phyloP scores from a whole-genome alignment of 2,113 vertebrate species.

The Rhinogobius similis region DNA sequence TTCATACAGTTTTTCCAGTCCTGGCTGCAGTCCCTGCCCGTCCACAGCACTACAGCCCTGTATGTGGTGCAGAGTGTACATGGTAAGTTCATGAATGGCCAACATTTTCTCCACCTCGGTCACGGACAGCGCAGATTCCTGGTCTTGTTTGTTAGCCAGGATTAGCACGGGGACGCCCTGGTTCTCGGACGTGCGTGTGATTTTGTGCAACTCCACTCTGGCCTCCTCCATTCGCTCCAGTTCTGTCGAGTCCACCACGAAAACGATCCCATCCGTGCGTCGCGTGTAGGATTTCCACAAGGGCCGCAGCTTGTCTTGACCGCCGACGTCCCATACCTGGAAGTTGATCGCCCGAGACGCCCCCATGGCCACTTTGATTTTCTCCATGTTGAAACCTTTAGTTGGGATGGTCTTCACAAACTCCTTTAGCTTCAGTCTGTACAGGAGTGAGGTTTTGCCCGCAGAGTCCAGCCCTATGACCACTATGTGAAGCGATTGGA shows the following conservation, averaged over 20 bases:
- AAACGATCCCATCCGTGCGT: constrained; percentile 87
- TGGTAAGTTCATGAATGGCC: constrained; percentile 80
- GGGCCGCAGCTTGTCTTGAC: constrained; percentile 89
- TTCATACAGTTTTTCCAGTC: constrained; percentile 87
- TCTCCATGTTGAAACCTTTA: constrained; percentile 91
- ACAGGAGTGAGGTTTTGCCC: constrained; percentile 89
- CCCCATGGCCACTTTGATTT: constrained; percentile 84
- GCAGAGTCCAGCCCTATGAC: constrained; percentile 87
- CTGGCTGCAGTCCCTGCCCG: constrained; percentile 83
- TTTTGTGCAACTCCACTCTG: constrained; percentile 87
- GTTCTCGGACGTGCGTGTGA: constrained; percentile 86
- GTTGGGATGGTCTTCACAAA: constrained; percentile 90
- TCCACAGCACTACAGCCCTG: constrained; percentile 89
- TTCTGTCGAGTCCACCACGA: constrained; percentile 88
- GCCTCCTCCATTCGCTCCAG: constrained; percentile 88
- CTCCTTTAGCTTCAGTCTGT: constrained; percentile 88
- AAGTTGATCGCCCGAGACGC: constrained; percentile 82
- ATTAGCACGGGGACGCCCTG: constrained; percentile 87
- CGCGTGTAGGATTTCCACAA: constrained; percentile 92
- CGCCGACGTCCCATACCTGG: constrained; percentile 92
- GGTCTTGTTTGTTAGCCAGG: constrained; percentile 90
- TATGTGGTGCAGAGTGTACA: constrained; percentile 81
- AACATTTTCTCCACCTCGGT: constrained; percentile 86
- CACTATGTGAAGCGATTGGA: constrained; percentile 86
- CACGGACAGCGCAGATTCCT: constrained; percentile 74